A percentile compares a stretch with the other conserved stretches of the same genome.
Evolutionary conservation across 2,797 vertebrate genomes (phyloP).

Genomic region (Pangasius macronema): DNA sequence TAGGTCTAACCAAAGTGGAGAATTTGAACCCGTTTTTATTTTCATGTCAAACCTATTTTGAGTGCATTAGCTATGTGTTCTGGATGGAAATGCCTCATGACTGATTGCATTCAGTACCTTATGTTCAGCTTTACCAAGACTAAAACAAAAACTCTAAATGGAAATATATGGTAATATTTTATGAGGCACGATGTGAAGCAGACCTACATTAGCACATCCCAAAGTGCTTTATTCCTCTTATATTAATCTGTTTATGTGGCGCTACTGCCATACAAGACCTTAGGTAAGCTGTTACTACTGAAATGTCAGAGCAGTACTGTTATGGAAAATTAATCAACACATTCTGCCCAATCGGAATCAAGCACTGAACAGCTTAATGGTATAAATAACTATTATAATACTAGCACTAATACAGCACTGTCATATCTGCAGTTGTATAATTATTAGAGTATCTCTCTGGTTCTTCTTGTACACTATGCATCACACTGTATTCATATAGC

Average conservation of each 20-base stretch:
- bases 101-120: constrained; percentile 6
- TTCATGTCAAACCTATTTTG: constrained; percentile 32
- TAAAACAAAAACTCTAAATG: not conserved
- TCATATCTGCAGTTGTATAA: not conserved
- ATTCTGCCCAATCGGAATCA: not conserved
- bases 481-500: not conserved
- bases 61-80: constrained; percentile 26
- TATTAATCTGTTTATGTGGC: not conserved
- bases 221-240: not conserved
- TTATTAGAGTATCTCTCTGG: not conserved
- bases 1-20: constrained; percentile 5
- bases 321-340: not conserved
- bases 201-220: not conserved
- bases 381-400: not conserved
- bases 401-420: too few relatives aligned
- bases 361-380: not conserved
- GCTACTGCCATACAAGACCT: not conserved
- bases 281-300: not conserved
- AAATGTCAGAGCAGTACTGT: not conserved
- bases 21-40: constrained; percentile 34
- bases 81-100: constrained; percentile 26
- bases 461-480: not conserved
- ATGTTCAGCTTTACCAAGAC: not conserved
- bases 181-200: not conserved
- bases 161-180: not conserved